A percentile compares a stretch with the other conserved stretches of the same genome.
These are phyloP conservation scores for Heliconius ethilla DNA, from an alignment of 2,888 invertebrate genomes.

Conservation along the genomic window DNA sequence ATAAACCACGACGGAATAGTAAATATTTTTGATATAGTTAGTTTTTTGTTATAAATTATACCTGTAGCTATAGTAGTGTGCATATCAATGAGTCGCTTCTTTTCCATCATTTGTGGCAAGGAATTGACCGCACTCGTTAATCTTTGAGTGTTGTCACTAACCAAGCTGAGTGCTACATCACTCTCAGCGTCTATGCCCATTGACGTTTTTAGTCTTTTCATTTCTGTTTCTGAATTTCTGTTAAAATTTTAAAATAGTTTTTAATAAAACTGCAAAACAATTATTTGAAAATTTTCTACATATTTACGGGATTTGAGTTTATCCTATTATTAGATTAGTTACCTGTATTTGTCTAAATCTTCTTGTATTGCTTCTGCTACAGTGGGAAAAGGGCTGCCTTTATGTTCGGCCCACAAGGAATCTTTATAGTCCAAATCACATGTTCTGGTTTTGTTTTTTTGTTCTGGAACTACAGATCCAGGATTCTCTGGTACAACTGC, in stretches of 20 bases:
- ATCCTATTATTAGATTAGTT: not conserved
- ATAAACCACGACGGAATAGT: not conserved
- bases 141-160: conserved; percentile 95
- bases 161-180: conserved; percentile 92
- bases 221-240: conserved; percentile 95
- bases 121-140: conserved; percentile 97
- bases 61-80: conserved; percentile 99
- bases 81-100: conserved; percentile 98
- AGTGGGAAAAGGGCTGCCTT: conserved; percentile 95
- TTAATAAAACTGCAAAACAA: no score
- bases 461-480: conserved; percentile 80
- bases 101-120: conserved; percentile 97
- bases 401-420: conserved; percentile 95
- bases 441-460: conserved; percentile 89
- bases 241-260: not conserved
- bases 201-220: conserved; percentile 95
- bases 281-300: no score
- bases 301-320: no score
- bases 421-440: conserved; percentile 96
- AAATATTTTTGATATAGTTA: not conserved
- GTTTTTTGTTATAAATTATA: conserved; percentile 47
- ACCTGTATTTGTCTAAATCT: conserved; percentile 96
- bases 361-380: conserved; percentile 99
- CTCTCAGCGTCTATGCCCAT: conserved; percentile 96
- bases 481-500: conserved; percentile 71